These are phyloP conservation scores for Protonemura montana DNA, from an alignment of 2,888 invertebrate species.

Conservation along the genomic window DNA sequence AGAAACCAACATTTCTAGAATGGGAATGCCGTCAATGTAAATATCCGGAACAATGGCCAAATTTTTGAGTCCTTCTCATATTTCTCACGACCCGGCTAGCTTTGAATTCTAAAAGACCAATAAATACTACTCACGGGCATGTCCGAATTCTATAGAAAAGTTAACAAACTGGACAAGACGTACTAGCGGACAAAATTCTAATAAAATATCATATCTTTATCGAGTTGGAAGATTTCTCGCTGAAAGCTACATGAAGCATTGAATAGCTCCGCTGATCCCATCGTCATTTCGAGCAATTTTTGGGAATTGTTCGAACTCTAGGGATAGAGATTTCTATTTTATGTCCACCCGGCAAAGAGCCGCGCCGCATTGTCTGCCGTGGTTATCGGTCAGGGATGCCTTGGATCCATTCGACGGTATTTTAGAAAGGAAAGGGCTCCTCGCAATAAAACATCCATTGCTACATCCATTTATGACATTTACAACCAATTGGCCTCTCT, in stretches of 20 bases:
- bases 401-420: not conserved
- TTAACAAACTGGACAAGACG: not conserved
- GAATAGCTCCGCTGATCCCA: not conserved
- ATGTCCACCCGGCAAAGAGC: not conserved
- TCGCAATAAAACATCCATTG: not conserved
- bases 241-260: not conserved
- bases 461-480: not conserved
- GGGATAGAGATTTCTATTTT: not conserved
- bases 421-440: not conserved
- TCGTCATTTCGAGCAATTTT: slow-evolving; percentile 2
- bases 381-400: not conserved
- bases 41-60: not conserved
- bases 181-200: not conserved
- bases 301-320: not conserved
- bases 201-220: not conserved
- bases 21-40: slow-evolving; percentile 9
- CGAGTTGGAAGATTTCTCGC: not conserved
- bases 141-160: not conserved
- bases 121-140: not conserved
- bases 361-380: slow-evolving; percentile 19
- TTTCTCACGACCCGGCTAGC: not conserved
- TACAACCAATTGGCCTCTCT: not conserved
- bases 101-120: not conserved
- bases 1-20: slow-evolving; percentile 29
- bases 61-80: not conserved